Evolutionary conservation across 2,113 vertebrate species (phyloP).

Genomic region (Pelobates fuscus): DNA sequence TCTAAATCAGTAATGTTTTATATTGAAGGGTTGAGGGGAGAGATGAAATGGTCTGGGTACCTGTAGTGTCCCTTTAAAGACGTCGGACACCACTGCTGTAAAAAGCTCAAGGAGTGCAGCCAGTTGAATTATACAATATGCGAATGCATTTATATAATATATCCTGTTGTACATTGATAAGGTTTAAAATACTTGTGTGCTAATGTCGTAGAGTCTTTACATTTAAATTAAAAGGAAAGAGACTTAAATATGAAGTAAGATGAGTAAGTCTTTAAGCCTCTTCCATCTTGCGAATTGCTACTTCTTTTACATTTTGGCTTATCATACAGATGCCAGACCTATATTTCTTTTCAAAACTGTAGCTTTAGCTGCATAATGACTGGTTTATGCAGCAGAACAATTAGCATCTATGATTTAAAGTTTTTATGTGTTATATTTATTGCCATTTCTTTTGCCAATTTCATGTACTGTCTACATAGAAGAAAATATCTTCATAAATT

Average conservation of each 20-base stretch:
- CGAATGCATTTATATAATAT: neutral
- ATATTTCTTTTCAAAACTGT: neutral
- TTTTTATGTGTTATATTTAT: too few relatives aligned
- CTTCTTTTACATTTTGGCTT: neutral
- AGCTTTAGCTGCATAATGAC: neutral
- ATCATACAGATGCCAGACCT: neutral
- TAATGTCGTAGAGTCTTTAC: neutral
- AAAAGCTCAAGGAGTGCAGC: too few relatives aligned
- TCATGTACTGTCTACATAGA: too few relatives aligned
- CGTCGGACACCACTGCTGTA: too few relatives aligned
- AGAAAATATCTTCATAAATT: too few relatives aligned
- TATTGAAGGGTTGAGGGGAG: too few relatives aligned
- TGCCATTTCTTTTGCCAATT: too few relatives aligned
- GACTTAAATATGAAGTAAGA: slow-evolving; percentile 1
- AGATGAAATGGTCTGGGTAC: too few relatives aligned
- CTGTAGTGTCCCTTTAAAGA: too few relatives aligned
- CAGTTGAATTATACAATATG: neutral
- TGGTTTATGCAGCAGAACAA: neutral
- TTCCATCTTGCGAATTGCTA: slow-evolving; percentile 1
- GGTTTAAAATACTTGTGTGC: neutral
- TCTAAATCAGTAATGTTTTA: too few relatives aligned
- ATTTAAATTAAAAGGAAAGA: slow-evolving; percentile 9
- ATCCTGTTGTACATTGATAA: neutral
- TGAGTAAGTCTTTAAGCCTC: slow-evolving; percentile 11
- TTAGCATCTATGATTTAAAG: neutral